Evolutionary conservation across 1,140 invertebrate species (phyloP).

Genomic region (Mesaphorura yosii): DNA sequence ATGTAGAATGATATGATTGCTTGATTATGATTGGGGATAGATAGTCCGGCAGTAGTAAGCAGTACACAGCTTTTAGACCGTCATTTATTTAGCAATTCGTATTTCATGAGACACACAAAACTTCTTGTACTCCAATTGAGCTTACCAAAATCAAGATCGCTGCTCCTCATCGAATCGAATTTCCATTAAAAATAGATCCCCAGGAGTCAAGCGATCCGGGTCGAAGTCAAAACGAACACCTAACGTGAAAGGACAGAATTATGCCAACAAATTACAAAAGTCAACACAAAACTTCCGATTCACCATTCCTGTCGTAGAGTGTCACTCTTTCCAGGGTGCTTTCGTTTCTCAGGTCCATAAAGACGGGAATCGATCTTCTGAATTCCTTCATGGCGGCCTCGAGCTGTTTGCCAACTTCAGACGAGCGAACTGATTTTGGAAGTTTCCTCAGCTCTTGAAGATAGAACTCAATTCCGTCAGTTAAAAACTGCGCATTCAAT

Average conservation of each 20-base stretch:
- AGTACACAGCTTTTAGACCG: no score
- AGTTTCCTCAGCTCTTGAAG: constrained; percentile 61
- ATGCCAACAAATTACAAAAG: not conserved
- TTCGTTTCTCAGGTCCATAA: constrained; percentile 81
- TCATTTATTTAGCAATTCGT: no score
- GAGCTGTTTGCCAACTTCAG: constrained; percentile 52
- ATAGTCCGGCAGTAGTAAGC: no score
- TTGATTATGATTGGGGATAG: no score
- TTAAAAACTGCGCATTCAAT: constrained; percentile 64
- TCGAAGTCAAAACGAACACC: constrained; percentile 63
- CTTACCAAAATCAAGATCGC: no score
- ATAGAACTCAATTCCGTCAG: constrained; percentile 75
- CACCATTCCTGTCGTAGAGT: constrained; percentile 72
- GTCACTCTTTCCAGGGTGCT: constrained; percentile 67
- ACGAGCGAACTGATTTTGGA: constrained; percentile 43
- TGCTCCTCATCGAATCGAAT: no score
- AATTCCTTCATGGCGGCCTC: constrained; percentile 76
- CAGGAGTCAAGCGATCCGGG: constrained; percentile 68
- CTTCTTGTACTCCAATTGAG: no score
- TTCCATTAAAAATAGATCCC: constrained; percentile 85
- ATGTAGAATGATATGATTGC: no score
- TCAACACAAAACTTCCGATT: constrained; percentile 20
- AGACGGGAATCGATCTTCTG: constrained; percentile 70
- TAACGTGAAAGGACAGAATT: not conserved
- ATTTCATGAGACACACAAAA: no score